Conservation (phyloP, 2,113 vertebrate species). For the Anarrhichthys ocellatus region DNA sequence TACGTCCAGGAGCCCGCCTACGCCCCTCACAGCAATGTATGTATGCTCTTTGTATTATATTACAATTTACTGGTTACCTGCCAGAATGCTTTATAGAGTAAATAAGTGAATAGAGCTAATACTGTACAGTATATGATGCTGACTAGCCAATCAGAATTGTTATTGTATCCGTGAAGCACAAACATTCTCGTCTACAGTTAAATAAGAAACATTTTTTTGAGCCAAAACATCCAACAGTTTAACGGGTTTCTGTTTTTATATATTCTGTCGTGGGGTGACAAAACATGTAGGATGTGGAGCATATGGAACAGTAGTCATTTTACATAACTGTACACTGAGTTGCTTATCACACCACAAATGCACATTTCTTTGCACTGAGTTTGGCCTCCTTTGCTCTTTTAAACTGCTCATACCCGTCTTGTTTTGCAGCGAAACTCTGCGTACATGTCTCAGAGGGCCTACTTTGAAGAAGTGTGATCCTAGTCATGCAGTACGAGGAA, state of each 20-base stretch:
- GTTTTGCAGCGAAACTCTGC: slow-evolving; percentile 85
- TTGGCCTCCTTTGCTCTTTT: neutral
- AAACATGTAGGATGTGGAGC: neutral
- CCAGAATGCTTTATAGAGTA: neutral
- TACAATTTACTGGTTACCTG: neutral
- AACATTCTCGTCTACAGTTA: neutral
- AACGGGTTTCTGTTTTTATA: no score
- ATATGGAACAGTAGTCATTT: neutral
- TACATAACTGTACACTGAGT: neutral
- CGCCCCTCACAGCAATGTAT: slow-evolving; percentile 83
- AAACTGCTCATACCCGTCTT: slow-evolving; percentile 18
- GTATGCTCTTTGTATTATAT: slow-evolving; percentile 34
- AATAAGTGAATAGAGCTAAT: neutral
- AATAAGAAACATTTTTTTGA: neutral
- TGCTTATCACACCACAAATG: neutral
- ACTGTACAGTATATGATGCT: neutral
- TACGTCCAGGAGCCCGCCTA: slow-evolving; percentile 82
- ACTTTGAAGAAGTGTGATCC: slow-evolving; percentile 85
- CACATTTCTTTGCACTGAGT: neutral
- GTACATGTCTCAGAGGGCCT: slow-evolving; percentile 86
- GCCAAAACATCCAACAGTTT: neutral
- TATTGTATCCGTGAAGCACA: neutral
- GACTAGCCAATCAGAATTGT: neutral
- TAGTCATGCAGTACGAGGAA: neutral
- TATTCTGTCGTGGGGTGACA: neutral